Base-by-base conservation (phyloP, 2,113 vertebrate genomes). In the Glaucomys volans region DNA sequence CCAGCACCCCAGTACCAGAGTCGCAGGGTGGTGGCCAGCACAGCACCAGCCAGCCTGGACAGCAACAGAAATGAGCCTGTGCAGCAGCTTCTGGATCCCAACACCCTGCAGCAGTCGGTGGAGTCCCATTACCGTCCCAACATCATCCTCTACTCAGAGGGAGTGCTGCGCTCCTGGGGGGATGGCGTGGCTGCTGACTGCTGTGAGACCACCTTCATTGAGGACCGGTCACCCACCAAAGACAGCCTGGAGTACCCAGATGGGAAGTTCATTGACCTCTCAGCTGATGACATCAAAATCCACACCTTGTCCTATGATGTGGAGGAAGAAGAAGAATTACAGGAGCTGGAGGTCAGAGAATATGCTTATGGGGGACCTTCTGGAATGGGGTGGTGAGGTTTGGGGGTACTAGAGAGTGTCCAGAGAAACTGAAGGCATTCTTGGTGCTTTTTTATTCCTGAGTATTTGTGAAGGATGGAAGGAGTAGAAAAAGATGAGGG, bases 191-290 rank as follows among this genome's bases (percentile, higher is more conserved):
- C 98, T 6, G 89, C 98, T 0, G 99, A 99, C 97, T 99, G 99
- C 98, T 99, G 99, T 0, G 99, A 99, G 97, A 99, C 99, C 24
- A 99, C 99, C 69, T 99, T 99, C 98, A 99, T 99, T 0, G 99
- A 99, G 97, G 99, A 99, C 66, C 97, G 96, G 4, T 98, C 98
- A 0, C 98, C 99, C 85, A 95, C 98, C 64, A 99, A 99, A 98
- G 99, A 99, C 93, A 98, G 98, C 89, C 97, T 99, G 97, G 98
- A 99, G 85, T 99, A 99, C 52, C 96, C 98, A 0, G 99, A 99
- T 5, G 97, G 98, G 93, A 99, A 98, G 95, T 99, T 99, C 96
- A 98, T 99, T 0, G 99, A 99, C 87, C 99, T 99, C 69, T 98
- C 99, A 0, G 96, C 98, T 0, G 99, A 99, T 0, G 99, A 99